phyloP scores from a whole-genome alignment of 1,140 invertebrate genomes.

The Brachionus rotundiformis region DNA sequence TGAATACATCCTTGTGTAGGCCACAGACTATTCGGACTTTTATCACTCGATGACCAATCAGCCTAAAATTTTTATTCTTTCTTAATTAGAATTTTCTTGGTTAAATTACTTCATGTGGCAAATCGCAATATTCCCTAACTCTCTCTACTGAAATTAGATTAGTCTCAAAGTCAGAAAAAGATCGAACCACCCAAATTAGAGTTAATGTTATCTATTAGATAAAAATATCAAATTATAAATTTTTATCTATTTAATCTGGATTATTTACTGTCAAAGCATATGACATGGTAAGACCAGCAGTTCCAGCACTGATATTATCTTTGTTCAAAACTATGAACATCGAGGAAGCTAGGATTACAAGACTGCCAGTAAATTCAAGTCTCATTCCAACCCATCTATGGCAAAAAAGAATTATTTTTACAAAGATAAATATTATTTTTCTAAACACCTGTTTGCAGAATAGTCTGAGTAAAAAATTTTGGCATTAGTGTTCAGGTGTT shows the following conservation, averaged over 20 bases:
- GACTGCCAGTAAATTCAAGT: conserved; percentile 26
- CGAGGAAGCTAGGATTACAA: not conserved
- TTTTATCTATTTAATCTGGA: no score
- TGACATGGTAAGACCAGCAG: conserved; percentile 67
- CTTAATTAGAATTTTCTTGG: not conserved
- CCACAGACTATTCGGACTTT: conserved; percentile 65
- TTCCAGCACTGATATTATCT: conserved; percentile 56
- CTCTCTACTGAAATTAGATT: conserved; percentile 96
- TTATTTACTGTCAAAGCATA: conserved; percentile 65
- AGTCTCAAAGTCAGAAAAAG: conserved; percentile 93
- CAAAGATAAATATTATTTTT: no score
- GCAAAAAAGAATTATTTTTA: not conserved
- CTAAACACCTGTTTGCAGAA: not conserved
- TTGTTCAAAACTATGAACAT: conserved; percentile 34
- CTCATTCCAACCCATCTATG: conserved; percentile 41
- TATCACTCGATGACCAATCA: conserved; percentile 55
- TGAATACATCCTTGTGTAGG: conserved; percentile 67
- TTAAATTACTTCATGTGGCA: conserved; percentile 65
- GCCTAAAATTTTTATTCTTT: conserved; percentile 53
- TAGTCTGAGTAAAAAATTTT: conserved; percentile 7
- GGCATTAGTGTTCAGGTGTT: not conserved
- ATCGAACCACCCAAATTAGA: conserved; percentile 90
- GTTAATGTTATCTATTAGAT: conserved; percentile 76
- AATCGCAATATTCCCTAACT: conserved; percentile 91
- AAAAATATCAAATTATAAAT: no score